Conservation (phyloP, 2,888 invertebrate species). For the Thymelicus acteon region DNA sequence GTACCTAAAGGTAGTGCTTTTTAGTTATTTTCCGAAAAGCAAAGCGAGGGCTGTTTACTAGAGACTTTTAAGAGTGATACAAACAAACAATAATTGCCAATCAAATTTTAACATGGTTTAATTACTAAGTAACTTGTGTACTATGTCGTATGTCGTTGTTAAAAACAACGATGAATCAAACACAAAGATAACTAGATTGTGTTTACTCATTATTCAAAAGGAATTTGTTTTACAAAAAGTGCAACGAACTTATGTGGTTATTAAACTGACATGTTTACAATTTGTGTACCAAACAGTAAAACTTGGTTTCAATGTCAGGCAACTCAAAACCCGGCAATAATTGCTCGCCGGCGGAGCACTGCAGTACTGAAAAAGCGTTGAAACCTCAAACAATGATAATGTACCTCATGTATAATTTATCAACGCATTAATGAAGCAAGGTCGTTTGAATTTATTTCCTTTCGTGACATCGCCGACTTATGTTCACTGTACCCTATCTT, state of each 20-base stretch:
- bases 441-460: conserved; percentile 78
- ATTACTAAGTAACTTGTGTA: too few species aligned
- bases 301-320: conserved; percentile 25
- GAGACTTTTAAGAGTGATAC: too few species aligned
- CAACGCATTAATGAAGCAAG: conserved; percentile 78
- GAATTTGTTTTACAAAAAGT: too few species aligned
- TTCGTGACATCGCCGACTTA: conserved; percentile 46
- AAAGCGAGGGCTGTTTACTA: too few species aligned
- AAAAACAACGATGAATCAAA: too few species aligned
- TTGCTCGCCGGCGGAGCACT: conserved; percentile 29
- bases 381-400: conserved; percentile 72
- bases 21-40: too few species aligned
- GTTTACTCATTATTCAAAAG: too few species aligned
- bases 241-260: neutral
- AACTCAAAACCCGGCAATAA: conserved; percentile 36
- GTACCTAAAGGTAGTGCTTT: too few species aligned
- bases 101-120: too few species aligned
- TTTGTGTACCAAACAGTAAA: neutral
- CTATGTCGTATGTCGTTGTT: too few species aligned
- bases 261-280: conserved; percentile 5
- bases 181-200: too few species aligned
- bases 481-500: conserved; percentile 39
- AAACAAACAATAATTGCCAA: too few species aligned
- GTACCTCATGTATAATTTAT: conserved; percentile 77
- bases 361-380: conserved; percentile 58